Conservation (phyloP, 2,888 invertebrate genomes). For the Noctua comes region DNA sequence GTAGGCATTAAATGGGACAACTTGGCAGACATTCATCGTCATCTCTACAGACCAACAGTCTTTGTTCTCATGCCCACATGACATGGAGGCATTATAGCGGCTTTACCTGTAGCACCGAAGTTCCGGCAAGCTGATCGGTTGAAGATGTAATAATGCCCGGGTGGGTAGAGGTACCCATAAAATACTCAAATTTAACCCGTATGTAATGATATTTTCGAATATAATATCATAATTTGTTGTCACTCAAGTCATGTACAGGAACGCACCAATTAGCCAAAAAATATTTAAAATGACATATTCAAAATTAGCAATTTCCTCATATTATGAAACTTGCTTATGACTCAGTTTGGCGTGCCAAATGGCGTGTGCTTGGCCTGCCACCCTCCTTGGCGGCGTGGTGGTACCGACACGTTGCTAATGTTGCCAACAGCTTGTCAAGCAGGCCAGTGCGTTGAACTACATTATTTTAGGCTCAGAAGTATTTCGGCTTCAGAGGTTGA, state of each 20-base stretch:
- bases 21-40: neutral
- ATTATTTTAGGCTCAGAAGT: slow-evolving; percentile 13
- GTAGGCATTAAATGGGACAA: neutral
- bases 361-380: slow-evolving; percentile 13
- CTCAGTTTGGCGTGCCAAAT: slow-evolving; percentile 46
- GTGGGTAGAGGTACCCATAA: neutral
- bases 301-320: slow-evolving; percentile 34
- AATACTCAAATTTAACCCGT: neutral
- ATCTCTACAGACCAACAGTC: neutral
- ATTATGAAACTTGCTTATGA: slow-evolving; percentile 26
- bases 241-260: neutral
- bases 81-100: neutral
- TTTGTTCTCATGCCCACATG: neutral
- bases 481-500: slow-evolving; percentile 25
- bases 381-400: slow-evolving; percentile 17
- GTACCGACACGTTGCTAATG: slow-evolving; percentile 23
- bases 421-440: slow-evolving; percentile 55
- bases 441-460: slow-evolving; percentile 37
- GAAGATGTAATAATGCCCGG: neutral
- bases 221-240: neutral
- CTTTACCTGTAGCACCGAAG: neutral
- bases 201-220: neutral
- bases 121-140: neutral
- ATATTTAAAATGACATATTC: slow-evolving; percentile 20
- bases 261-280: neutral